Evolutionary conservation across 2,888 invertebrate species (phyloP).

Genomic region (Invenusta paracnida): DNA sequence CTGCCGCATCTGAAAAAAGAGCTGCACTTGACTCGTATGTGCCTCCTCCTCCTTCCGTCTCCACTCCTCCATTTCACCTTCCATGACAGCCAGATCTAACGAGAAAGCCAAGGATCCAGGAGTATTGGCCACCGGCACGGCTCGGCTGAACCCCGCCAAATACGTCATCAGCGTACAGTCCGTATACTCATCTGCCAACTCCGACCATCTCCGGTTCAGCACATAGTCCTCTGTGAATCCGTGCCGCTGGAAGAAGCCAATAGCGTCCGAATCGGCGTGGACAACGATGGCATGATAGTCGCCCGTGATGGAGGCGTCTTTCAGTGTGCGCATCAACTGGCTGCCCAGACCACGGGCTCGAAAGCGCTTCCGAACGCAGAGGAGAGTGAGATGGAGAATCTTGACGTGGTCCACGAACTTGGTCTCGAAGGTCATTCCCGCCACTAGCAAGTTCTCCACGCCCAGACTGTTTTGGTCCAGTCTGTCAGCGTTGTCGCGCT

Average conservation of each 20-base stretch:
- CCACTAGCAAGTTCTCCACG: not conserved
- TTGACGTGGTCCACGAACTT: not conserved
- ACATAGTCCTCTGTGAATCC: conserved; percentile 60
- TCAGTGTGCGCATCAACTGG: conserved; percentile 37
- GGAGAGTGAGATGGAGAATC: not conserved
- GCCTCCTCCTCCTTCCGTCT: conserved; percentile 1
- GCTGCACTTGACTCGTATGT: not conserved
- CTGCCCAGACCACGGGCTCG: not conserved
- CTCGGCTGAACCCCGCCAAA: conserved; percentile 54
- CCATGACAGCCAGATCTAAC: conserved; percentile 17
- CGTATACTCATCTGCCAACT: conserved; percentile 50
- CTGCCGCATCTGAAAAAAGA: not conserved
- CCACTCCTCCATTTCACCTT: conserved; percentile 13
- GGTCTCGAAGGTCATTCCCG: not conserved
- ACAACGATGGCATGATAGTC: conserved; percentile 60
- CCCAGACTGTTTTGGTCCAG: not conserved
- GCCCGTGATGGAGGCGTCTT: conserved; percentile 57
- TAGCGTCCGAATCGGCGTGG: conserved; percentile 59
- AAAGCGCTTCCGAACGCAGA: not conserved
- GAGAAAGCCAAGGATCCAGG: not conserved
- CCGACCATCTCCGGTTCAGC: conserved; percentile 60
- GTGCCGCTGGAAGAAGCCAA: conserved; percentile 59
- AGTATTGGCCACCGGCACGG: not conserved
- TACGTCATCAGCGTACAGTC: conserved; percentile 58
- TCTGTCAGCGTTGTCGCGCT: not conserved